These are phyloP conservation scores for Ovis canadensis DNA, from an alignment of 2,113 vertebrate genomes.

Conservation along the genomic window DNA sequence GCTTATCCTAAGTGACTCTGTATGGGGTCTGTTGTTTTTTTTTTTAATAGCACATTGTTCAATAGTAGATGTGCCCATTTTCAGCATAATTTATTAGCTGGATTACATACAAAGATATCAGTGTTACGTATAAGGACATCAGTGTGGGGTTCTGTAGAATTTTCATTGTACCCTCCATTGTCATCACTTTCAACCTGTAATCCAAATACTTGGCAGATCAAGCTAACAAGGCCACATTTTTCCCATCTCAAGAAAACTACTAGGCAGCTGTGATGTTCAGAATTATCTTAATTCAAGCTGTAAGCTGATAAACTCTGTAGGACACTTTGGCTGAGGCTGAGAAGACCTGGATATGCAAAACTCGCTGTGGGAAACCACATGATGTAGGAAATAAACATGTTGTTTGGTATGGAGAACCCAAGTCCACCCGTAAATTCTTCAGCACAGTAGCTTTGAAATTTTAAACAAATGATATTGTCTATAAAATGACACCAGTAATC, in stretches of 20 bases:
- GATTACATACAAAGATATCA: background rate
- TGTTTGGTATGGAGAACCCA: background rate
- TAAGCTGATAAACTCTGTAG: background rate
- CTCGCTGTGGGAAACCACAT: background rate
- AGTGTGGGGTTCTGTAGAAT: background rate
- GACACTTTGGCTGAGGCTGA: background rate
- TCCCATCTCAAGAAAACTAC: background rate
- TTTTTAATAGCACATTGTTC: background rate
- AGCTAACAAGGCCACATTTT: background rate
- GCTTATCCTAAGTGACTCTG: background rate
- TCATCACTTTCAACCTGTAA: background rate
- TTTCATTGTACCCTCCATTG: background rate
- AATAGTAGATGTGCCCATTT: background rate
- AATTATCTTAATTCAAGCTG: background rate
- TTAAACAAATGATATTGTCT: background rate
- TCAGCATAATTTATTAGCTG: background rate
- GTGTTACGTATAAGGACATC: background rate
- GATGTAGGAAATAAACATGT: background rate
- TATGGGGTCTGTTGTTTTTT: background rate
- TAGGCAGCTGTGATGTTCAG: background rate
- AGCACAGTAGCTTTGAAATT: background rate
- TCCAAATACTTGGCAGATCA: background rate
- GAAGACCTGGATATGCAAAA: background rate
- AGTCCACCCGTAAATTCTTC: background rate
- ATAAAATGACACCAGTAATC: background rate